Evolutionary conservation across 2,888 invertebrate species (phyloP), one percentile per base, ranked within the genome.

Genomic region (Auanema freiburgensis): DNA sequence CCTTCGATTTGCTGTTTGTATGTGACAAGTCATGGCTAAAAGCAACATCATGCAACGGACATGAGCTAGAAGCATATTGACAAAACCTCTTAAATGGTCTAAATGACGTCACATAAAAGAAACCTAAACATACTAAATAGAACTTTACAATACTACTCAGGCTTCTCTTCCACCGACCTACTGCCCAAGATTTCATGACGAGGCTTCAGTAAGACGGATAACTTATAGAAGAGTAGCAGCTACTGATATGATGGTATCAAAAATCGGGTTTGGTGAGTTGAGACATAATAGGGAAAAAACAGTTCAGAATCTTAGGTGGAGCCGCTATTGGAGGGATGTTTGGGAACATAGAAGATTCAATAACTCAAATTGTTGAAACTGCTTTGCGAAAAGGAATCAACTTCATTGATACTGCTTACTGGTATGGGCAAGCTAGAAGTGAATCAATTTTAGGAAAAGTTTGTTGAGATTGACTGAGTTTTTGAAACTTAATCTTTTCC

Each of bases 371-470:
- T 0, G 87, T 95, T 43, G 88, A 88, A 57, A 87, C 89, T 74
- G 90, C 91, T 0, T 83, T 95, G 2, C 89, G 88, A 81, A 87
- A 52, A 57, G 70, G 73, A 6, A 88, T 96, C 18, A 96, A 96
- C 86, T 92, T 91, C 79, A 89, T 96, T 63, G 95, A 96, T 83
- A 93, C 93, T 0, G 91, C 91, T 0, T 93, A 93, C 0, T 95
- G 90, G 90, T 95, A 95, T 83, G 95, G 95, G 0, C 90, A 92
- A 83, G 92, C 93, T 0, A 88, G 88, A 66, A 91, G 94, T 0
- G 94, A 95, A 85, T 87, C 87, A 69, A 87, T 90, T 12, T 85
- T 94, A 23, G 95, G 94, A 69, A 89, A 91, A 88, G 86, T 86
- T 70, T 41, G 50, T 24, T 1, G 33, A 33, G 2, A 41, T 14